Evolutionary conservation across 2,797 vertebrate species (phyloP).

Genomic region (Danio albolineatus): DNA sequence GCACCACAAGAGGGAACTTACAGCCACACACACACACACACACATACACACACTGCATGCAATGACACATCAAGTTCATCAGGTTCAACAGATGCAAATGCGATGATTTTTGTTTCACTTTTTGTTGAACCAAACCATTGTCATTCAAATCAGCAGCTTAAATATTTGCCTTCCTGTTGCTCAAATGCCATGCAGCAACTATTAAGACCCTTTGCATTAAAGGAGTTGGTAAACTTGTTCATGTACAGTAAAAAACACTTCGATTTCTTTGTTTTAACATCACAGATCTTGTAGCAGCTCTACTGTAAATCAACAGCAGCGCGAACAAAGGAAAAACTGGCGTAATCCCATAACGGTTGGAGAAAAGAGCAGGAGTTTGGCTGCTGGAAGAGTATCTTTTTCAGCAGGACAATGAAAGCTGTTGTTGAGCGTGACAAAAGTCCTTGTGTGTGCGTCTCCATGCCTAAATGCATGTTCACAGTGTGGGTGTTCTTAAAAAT

Average conservation of each 20-base stretch:
- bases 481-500: constrained; percentile 32
- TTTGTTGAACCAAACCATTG: background rate
- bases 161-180: background rate
- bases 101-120: background rate
- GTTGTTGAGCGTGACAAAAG: constrained; percentile 36
- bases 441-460: constrained; percentile 30
- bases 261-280: too few relatives aligned
- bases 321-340: constrained; percentile 33
- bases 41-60: background rate
- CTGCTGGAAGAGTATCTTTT: constrained; percentile 30
- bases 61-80: background rate
- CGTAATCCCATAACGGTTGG: background rate
- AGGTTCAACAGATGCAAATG: background rate
- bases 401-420: constrained; percentile 41
- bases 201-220: too few relatives aligned
- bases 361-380: constrained; percentile 17
- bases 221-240: too few relatives aligned
- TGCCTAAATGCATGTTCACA: constrained; percentile 22
- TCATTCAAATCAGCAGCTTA: background rate
- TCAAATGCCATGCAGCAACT: too few relatives aligned
- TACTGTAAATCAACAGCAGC: background rate
- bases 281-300: background rate
- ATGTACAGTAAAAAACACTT: too few relatives aligned
- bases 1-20: constrained; percentile 12
- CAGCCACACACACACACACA: background rate